Conservation (phyloP, 2,113 vertebrate species). For the Daboia siamensis region DNA sequence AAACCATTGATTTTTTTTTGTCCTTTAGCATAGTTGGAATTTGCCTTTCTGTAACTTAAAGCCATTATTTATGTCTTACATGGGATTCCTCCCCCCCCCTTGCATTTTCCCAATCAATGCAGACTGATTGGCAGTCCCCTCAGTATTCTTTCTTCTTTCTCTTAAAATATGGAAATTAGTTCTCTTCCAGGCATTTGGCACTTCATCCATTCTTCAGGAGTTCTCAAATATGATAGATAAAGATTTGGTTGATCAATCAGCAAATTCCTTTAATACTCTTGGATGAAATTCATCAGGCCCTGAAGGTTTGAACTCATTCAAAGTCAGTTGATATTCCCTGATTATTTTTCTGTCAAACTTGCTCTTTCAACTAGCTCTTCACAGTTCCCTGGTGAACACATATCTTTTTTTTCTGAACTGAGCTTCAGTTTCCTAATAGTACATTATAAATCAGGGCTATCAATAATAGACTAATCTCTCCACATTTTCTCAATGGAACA, state of each 20-base stretch:
- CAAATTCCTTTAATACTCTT: not conserved
- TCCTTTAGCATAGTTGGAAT: not conserved
- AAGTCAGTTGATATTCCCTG: not conserved
- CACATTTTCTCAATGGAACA: not conserved
- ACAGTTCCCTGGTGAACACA: not conserved
- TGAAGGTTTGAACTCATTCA: not conserved
- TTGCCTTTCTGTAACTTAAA: not conserved
- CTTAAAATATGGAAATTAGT: not conserved
- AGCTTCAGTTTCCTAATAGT: not conserved
- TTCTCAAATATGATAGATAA: not conserved
- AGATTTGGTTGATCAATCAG: not conserved
- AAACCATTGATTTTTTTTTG: not conserved
- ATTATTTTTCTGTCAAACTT: not conserved
- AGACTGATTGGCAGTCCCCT: not conserved
- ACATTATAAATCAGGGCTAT: not conserved
- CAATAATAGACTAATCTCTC: not conserved
- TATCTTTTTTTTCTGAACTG: not conserved
- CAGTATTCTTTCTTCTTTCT: not conserved
- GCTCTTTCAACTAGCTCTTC: not conserved
- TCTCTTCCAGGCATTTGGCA: not conserved
- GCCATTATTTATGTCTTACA: not conserved
- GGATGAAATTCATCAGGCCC: not conserved
- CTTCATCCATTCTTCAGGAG: not conserved
- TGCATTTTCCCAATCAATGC: not conserved
- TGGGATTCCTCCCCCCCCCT: not conserved